phyloP scores from a whole-genome alignment of 2,797 vertebrate genomes.

The Coluber constrictor region DNA sequence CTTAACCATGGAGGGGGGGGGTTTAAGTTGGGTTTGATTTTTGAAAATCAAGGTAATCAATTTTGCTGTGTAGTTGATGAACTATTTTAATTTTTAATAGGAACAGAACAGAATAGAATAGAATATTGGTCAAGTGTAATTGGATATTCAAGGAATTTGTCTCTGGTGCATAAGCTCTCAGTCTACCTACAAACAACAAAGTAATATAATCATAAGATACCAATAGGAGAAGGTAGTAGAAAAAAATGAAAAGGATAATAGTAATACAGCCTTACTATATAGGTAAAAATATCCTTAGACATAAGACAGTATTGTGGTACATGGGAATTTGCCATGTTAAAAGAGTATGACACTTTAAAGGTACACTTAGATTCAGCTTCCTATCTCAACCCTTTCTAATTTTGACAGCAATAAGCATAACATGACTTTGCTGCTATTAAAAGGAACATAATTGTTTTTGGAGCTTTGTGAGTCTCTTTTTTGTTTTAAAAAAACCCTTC shows the following conservation, averaged over 20 bases:
- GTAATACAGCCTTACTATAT: background rate
- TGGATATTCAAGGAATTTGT: background rate
- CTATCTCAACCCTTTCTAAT: background rate
- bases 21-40: background rate
- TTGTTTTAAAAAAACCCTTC: background rate
- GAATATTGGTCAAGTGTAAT: background rate
- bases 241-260: background rate
- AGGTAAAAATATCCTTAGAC: background rate
- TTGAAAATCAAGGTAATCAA: background rate
- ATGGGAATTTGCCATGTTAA: background rate
- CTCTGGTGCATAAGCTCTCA: background rate
- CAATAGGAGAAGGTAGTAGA: background rate
- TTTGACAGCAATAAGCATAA: background rate
- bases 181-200: background rate
- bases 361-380: background rate
- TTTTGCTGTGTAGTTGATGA: background rate
- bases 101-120: background rate
- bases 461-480: background rate
- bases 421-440: background rate
- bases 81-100: background rate
- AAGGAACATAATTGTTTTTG: background rate
- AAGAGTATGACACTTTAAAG: too few relatives aligned
- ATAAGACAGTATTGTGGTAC: background rate
- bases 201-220: background rate
- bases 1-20: fast-evolving